A percentile compares a stretch with the other conserved stretches of the same genome.
phyloP scores from a whole-genome alignment of 2,888 invertebrate species.

The Xestia sexstrigata region DNA sequence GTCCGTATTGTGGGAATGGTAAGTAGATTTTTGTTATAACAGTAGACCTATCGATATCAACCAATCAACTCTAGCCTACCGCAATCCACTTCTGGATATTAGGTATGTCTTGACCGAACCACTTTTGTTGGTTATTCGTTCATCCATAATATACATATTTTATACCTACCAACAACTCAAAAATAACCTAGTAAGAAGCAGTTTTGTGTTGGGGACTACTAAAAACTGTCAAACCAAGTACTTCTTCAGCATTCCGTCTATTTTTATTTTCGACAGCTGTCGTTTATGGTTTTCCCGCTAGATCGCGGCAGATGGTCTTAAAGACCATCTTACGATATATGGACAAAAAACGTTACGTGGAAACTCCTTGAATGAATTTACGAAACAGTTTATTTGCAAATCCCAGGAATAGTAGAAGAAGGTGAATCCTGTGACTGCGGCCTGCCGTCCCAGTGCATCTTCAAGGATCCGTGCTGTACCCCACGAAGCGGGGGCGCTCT shows the following conservation, averaged over 20 bases:
- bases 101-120: no score
- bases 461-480: conserved; percentile 88
- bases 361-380: neutral
- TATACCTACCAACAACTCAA: neutral
- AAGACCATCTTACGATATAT: neutral
- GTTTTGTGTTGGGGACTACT: neutral
- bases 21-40: conserved; percentile 14
- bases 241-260: neutral
- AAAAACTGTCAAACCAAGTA: neutral
- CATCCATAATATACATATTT: neutral
- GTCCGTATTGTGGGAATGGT: conserved; percentile 90
- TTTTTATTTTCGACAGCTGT: neutral
- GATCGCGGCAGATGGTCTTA: neutral
- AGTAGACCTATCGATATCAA: neutral
- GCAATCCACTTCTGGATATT: neutral
- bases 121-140: neutral
- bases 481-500: conserved; percentile 85
- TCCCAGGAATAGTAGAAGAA: conserved; percentile 91
- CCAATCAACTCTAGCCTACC: neutral
- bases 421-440: conserved; percentile 94
- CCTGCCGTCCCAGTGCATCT: conserved; percentile 87
- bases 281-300: neutral
- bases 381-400: neutral
- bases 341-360: neutral
- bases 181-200: neutral